A percentile compares a stretch with the other conserved stretches of the same genome.
These are phyloP conservation scores for Tribolium castaneum DNA, from an alignment of 1,140 invertebrate genomes.

Conservation along the genomic window DNA sequence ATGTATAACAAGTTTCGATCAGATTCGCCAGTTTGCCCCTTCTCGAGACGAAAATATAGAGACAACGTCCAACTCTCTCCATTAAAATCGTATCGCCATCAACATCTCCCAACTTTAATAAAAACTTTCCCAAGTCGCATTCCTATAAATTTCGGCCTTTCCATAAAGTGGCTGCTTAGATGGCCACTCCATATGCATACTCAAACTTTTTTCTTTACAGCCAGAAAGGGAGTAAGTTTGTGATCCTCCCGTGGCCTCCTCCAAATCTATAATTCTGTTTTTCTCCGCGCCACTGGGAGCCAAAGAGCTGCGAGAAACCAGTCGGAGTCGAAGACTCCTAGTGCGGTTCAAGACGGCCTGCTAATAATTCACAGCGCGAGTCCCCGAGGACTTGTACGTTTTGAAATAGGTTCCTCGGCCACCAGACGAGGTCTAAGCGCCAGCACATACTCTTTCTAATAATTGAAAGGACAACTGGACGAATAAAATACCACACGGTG, in stretches of 20 bases:
- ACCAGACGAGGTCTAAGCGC: not conserved
- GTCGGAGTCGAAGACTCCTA: slow-evolving; percentile 24
- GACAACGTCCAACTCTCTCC: not conserved
- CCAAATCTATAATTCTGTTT: slow-evolving; percentile 46
- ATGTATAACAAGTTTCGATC: slow-evolving; percentile 30
- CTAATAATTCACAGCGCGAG: slow-evolving; percentile 44
- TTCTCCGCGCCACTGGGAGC: slow-evolving; percentile 34
- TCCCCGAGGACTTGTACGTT: slow-evolving; percentile 43
- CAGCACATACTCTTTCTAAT: not conserved
- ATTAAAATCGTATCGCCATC: not conserved
- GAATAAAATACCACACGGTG: not conserved
- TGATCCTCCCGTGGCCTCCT: slow-evolving; percentile 26
- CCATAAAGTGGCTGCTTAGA: slow-evolving; percentile 5
- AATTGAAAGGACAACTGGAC: not conserved
- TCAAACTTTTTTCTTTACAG: slow-evolving; percentile 36
- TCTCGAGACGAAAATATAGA: not conserved
- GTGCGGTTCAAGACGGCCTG: slow-evolving; percentile 39
- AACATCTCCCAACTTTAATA: not conserved
- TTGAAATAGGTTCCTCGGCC: slow-evolving; percentile 43
- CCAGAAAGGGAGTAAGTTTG: not conserved
- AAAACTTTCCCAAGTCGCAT: not conserved
- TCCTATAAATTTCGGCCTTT: not conserved
- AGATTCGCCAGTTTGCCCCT: not conserved
- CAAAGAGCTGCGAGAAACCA: slow-evolving; percentile 13
- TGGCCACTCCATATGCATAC: slow-evolving; percentile 36